Evolutionary conservation across 2,888 invertebrate genomes (phyloP), one percentile per base, ranked within the genome.

Genomic region (Tenthredo scrophulariae): DNA sequence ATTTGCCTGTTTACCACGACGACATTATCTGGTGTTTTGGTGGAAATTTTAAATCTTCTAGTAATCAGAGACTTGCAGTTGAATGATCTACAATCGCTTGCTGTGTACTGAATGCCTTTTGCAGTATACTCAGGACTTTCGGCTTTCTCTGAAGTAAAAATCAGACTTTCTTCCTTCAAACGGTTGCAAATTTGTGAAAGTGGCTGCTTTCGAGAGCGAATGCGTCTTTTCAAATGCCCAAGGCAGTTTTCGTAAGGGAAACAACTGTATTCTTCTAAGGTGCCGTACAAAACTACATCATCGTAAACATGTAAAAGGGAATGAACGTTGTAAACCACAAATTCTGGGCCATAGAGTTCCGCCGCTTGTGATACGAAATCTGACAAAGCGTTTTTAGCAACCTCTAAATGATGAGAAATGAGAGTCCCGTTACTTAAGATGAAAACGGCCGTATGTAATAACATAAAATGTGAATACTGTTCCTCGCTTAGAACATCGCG

Each of bases 401-500:
- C 33, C 6, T 84, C 84, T n/a, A 46, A 33, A 29, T 84, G 37
- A 26, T 13, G 37, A 58, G 22, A 15, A 50, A 50, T 29, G 9
- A 67, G n/a, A 54, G 29, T 26, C 22, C 67, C 67, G 67, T 70
- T 83, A 33, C 65, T 29, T 13, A 83, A 18, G n/a, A 83, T 83
- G 9, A 50, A 40, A 15, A 67, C 22, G 4, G 65, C 65, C 26
- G 46, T 13, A 22, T 83, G 83, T 15, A 83, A 33, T 15, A 83
- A 43, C n/a, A 83, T 50, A 84, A 75, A 75, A 84, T 75, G 54
- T 13, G 62, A 67, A 33, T 82, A 62, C 37, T 33, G 33, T 40
- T 86, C 29, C 75, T 86, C 72, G 58, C 43, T 72, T 62, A 89
- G 33, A 70, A 86, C 58, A 43, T 85, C 74, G 84, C 87, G 86